Evolutionary conservation across 2,113 vertebrate genomes (phyloP).

Genomic region (Leiothrix lutea): DNA sequence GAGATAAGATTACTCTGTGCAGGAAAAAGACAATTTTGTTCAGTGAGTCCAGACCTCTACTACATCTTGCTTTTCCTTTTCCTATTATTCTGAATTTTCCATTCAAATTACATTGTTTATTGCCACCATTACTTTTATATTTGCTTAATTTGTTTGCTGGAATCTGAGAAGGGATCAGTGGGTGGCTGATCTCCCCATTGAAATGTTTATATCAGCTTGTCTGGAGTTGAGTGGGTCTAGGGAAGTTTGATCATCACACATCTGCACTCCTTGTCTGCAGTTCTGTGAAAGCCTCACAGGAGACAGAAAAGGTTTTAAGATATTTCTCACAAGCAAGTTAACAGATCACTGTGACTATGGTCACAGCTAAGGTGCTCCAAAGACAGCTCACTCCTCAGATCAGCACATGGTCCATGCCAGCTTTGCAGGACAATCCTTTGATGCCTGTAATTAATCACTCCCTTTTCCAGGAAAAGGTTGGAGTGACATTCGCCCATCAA

Average conservation of each 20-base stretch:
- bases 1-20: neutral
- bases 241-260: neutral
- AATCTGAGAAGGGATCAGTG: neutral
- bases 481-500: rapidly evolving
- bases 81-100: neutral
- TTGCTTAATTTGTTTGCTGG: neutral
- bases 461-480: neutral
- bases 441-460: neutral
- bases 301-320: neutral
- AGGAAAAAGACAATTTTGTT: neutral
- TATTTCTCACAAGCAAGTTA: neutral
- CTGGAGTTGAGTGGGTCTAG: neutral
- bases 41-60: neutral
- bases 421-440: neutral
- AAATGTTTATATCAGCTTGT: neutral
- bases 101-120: neutral
- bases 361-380: neutral
- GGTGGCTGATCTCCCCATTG: neutral
- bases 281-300: neutral
- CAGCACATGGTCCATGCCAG: neutral
- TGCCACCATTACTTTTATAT: neutral
- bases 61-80: neutral
- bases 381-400: neutral
- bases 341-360: neutral
- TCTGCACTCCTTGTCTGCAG: neutral